A percentile compares a stretch with the other conserved stretches of the same genome.
These are phyloP conservation scores for Rachycentron canadum DNA, from an alignment of 2,797 vertebrate genomes.

Conservation along the genomic window DNA sequence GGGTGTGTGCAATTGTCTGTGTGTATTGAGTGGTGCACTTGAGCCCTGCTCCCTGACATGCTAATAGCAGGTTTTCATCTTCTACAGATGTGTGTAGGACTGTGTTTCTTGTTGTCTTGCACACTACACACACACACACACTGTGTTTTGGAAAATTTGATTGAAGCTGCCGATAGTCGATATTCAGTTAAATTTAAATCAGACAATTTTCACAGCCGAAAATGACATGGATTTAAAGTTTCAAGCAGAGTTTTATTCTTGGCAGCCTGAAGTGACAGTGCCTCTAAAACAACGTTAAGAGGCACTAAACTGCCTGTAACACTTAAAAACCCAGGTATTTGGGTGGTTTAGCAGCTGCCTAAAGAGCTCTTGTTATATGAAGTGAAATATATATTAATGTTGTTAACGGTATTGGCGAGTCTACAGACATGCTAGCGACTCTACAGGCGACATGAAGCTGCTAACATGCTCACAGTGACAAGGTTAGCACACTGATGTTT, in stretches of 20 bases:
- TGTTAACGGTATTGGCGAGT: too few relatives aligned
- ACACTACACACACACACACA: not conserved
- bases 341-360: constrained; percentile 29
- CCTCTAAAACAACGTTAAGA: constrained; percentile 49
- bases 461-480: not conserved
- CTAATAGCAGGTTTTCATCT: constrained; percentile 74
- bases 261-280: constrained; percentile 24
- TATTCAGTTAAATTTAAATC: constrained; percentile 44
- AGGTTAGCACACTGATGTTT: not conserved
- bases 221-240: constrained; percentile 54
- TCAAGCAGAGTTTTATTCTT: constrained; percentile 51
- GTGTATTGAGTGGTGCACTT: constrained; percentile 41
- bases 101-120: not conserved
- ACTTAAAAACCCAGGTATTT: constrained; percentile 24
- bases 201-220: constrained; percentile 46
- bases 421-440: not conserved
- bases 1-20: constrained; percentile 4
- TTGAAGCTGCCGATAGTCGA: constrained; percentile 37
- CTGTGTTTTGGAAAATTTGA: constrained; percentile 45
- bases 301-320: constrained; percentile 39
- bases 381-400: constrained; percentile 3
- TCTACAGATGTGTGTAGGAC: constrained; percentile 53
- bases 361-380: constrained; percentile 25
- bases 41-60: constrained; percentile 62
- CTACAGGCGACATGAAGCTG: not conserved